A percentile compares a stretch with the other conserved stretches of the same genome.
phyloP scores from a whole-genome alignment of 1,140 invertebrate genomes.

The Glossosoma conforme region DNA sequence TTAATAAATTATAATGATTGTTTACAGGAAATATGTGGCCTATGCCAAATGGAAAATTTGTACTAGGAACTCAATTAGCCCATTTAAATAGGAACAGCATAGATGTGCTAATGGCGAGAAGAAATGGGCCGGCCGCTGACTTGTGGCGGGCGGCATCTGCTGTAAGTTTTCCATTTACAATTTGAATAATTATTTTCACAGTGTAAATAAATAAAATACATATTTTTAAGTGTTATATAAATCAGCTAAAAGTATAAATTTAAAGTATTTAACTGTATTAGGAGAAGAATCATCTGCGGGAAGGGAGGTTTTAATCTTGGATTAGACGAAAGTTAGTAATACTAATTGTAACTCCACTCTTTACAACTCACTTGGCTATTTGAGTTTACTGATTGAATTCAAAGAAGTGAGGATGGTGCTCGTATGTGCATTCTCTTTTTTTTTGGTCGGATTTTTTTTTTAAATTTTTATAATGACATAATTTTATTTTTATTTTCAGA shows the following conservation, averaged over 20 bases:
- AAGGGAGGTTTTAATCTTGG: too few relatives aligned
- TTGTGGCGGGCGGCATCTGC: constrained; percentile 43
- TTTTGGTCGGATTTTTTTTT: too few relatives aligned
- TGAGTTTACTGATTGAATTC: too few relatives aligned
- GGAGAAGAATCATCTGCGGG: too few relatives aligned
- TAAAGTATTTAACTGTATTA: too few relatives aligned
- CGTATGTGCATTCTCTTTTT: too few relatives aligned
- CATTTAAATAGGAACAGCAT: constrained; percentile 59
- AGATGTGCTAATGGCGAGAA: constrained; percentile 38
- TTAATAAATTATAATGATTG: constrained; percentile 6
- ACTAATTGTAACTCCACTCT: too few relatives aligned
- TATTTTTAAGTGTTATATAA: neutral
- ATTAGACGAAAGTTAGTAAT: too few relatives aligned
- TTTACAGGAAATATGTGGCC: constrained; percentile 64
- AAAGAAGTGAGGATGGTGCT: too few relatives aligned
- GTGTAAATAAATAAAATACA: neutral
- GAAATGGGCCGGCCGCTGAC: constrained; percentile 39
- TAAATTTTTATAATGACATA: too few relatives aligned
- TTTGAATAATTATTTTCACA: constrained; percentile 7
- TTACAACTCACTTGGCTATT: too few relatives aligned
- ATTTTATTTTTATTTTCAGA: constrained; percentile 24
- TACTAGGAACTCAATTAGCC: constrained; percentile 54
- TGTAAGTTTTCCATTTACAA: too few relatives aligned
- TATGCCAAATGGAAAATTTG: constrained; percentile 58
- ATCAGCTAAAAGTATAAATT: neutral